Evolutionary conservation across 2,113 vertebrate genomes (phyloP).

Genomic region (Periophthalmus modestus): DNA sequence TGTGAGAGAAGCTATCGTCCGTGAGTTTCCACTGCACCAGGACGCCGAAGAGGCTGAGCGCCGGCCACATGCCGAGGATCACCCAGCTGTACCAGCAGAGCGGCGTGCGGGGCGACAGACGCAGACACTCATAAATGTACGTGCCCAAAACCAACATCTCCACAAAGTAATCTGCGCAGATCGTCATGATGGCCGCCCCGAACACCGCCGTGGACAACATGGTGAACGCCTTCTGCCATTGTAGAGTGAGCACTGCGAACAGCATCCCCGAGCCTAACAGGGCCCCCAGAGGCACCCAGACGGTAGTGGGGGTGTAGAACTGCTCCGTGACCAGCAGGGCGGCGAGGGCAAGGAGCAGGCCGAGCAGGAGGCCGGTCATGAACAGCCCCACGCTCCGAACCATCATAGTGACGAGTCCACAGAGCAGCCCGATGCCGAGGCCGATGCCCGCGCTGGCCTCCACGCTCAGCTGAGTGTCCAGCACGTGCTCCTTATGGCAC

Average conservation of each 20-base stretch:
- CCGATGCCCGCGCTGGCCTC: constrained; percentile 87
- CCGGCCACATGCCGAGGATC: constrained; percentile 84
- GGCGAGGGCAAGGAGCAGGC: constrained; percentile 82
- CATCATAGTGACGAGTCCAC: constrained; percentile 87
- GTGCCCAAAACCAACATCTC: constrained; percentile 80
- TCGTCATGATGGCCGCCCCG: constrained; percentile 83
- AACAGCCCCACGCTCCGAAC: constrained; percentile 89
- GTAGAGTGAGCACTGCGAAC: constrained; percentile 84
- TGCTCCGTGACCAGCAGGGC: constrained; percentile 79
- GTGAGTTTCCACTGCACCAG: constrained; percentile 88
- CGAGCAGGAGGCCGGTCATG: constrained; percentile 86
- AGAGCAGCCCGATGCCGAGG: constrained; percentile 87
- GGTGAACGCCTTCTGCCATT: constrained; percentile 85
- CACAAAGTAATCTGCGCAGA: constrained; percentile 85
- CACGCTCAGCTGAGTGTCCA: constrained; percentile 88
- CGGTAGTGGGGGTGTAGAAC: constrained; percentile 81
- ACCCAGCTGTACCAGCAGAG: constrained; percentile 92
- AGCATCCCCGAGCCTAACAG: constrained; percentile 83
- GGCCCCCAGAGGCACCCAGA: constrained; percentile 85
- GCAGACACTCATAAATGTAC: constrained; percentile 78
- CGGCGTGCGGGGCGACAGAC: constrained; percentile 70
- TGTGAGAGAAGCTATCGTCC: constrained; percentile 79
- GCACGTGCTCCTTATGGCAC: constrained; percentile 86
- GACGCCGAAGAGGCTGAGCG: constrained; percentile 80
- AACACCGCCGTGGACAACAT: constrained; percentile 83